Conservation (phyloP, 92 coral and sea anemone species). For the Actinostola sp. region DNA sequence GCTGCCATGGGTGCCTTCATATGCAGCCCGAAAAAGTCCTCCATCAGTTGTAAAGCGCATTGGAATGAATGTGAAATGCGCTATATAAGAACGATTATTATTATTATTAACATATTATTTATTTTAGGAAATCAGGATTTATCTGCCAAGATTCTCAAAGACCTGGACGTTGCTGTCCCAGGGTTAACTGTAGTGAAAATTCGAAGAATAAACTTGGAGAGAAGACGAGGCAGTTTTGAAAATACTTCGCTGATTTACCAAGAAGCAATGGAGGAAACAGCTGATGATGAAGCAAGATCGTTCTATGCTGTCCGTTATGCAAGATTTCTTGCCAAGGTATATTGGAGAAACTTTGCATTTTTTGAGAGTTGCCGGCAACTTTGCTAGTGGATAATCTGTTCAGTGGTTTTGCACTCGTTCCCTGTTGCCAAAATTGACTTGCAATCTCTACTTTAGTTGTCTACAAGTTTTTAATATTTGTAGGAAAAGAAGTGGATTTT, state of each 20-base stretch:
- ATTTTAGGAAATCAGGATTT: slow-evolving; percentile 68
- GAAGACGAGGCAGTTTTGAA: slow-evolving; percentile 62
- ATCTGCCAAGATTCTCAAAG: slow-evolving; percentile 81
- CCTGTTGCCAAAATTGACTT: no score
- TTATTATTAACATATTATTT: background rate
- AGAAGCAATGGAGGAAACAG: slow-evolving; percentile 77
- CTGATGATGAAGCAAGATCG: slow-evolving; percentile 76
- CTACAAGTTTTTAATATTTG: no score
- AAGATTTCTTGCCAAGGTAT: slow-evolving; percentile 89
- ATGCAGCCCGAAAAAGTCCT: no score
- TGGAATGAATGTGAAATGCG: no score
- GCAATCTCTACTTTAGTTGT: no score
- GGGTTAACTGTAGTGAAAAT: slow-evolving; percentile 85
- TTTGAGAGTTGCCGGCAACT: no score
- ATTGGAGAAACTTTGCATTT: background rate
- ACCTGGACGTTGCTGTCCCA: slow-evolving; percentile 83
- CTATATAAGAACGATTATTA: no score
- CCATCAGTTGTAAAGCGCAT: no score
- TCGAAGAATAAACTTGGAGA: slow-evolving; percentile 83
- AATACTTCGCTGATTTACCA: slow-evolving; percentile 71
- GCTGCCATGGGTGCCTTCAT: no score
- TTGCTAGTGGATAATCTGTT: no score
- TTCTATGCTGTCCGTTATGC: slow-evolving; percentile 91
- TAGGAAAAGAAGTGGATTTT: no score
- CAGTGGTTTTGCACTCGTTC: no score